Evolutionary conservation across 2,888 invertebrate species (phyloP).

Genomic region (Thymelicus sylvestris): DNA sequence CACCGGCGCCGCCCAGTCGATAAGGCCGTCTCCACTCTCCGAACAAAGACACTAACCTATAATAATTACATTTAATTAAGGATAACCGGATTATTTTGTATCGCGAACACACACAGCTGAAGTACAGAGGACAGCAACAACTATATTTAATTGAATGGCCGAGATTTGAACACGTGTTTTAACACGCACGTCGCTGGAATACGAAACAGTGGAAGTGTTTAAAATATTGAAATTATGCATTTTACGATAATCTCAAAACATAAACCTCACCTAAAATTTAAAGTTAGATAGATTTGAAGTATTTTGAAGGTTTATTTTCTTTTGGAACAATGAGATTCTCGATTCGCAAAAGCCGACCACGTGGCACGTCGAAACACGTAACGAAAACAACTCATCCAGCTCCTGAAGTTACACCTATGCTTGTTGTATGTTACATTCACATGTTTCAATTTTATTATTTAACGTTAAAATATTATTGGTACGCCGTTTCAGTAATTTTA

Average conservation of each 20-base stretch:
- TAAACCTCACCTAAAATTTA: constrained; percentile 26
- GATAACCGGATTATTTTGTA: constrained; percentile 74
- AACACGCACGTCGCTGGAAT: neutral
- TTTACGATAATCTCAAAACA: constrained; percentile 18
- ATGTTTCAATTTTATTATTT: neutral
- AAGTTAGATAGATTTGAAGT: neutral
- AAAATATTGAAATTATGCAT: neutral
- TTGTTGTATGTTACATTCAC: constrained; percentile 17
- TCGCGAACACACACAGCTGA: constrained; percentile 60
- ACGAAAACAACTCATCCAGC: constrained; percentile 27
- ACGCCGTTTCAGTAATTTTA: neutral
- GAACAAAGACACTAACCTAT: constrained; percentile 84
- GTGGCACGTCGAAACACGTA: constrained; percentile 27
- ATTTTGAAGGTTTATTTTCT: neutral
- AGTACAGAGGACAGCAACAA: neutral
- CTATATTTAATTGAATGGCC: constrained; percentile 4
- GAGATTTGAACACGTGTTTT: neutral
- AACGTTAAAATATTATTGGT: neutral
- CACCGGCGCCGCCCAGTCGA: constrained; percentile 84
- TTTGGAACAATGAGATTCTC: constrained; percentile 5
- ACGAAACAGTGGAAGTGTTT: constrained; percentile 11
- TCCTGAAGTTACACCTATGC: constrained; percentile 27
- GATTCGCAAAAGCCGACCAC: constrained; percentile 14
- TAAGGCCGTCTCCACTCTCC: constrained; percentile 81
- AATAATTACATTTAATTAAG: constrained; percentile 84